Percentiles rank a stretch among this genome's conserved stretches.
Conservation (phyloP, 2,888 invertebrate species). For the Xiphydria camelus region DNA sequence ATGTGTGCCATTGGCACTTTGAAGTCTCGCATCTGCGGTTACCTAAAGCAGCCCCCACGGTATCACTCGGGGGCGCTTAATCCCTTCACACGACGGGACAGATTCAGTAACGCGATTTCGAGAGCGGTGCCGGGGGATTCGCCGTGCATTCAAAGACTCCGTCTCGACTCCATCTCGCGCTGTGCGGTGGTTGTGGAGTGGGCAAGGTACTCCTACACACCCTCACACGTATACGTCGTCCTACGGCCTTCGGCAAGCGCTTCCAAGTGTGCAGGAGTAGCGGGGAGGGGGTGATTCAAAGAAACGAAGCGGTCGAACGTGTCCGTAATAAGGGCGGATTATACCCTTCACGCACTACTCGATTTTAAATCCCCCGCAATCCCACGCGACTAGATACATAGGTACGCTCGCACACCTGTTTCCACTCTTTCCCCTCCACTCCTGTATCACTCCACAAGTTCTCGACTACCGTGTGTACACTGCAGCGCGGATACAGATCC, state of each 20-base stretch:
- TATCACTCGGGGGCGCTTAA: constrained; percentile 25
- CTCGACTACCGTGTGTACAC: constrained; percentile 11
- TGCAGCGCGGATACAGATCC: constrained; percentile 14
- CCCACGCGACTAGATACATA: constrained; percentile 19
- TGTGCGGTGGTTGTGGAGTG: too few species aligned
- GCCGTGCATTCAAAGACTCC: neutral
- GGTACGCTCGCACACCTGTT: constrained; percentile 8
- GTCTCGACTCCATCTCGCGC: too few species aligned
- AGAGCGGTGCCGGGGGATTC: constrained; percentile 26
- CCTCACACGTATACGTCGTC: too few species aligned
- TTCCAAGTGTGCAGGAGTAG: too few species aligned
- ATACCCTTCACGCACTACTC: constrained; percentile 11
- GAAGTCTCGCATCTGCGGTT: constrained; percentile 11
- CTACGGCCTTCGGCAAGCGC: too few species aligned
- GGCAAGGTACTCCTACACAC: too few species aligned
- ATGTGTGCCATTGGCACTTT: constrained; percentile 9
- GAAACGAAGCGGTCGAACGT: constrained; percentile 12
- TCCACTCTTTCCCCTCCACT: constrained; percentile 1
- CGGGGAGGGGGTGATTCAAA: too few species aligned
- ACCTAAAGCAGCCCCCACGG: neutral
- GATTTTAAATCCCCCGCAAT: constrained; percentile 24
- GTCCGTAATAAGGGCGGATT: constrained; percentile 15
- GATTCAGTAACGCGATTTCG: constrained; percentile 36
- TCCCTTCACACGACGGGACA: constrained; percentile 23
- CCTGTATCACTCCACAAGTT: constrained; percentile 9